A percentile compares a stretch with the other conserved stretches of the same genome.
Evolutionary conservation across 2,113 vertebrate species (phyloP).

Genomic region (Gymnogyps californianus): DNA sequence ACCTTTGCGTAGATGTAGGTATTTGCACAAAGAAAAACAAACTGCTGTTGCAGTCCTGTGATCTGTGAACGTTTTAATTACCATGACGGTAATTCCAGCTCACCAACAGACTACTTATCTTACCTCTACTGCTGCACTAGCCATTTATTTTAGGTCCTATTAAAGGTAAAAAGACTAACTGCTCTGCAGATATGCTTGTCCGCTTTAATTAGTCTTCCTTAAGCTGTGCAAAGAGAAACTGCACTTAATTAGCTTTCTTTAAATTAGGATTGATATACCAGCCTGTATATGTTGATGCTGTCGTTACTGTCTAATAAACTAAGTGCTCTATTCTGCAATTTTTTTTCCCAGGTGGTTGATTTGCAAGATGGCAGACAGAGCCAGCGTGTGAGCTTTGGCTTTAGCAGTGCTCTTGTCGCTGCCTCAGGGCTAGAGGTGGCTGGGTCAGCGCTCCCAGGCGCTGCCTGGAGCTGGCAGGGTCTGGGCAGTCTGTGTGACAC

Average conservation of each 20-base stretch:
- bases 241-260: constrained; percentile 44
- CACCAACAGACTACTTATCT: neutral
- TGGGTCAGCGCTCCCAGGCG: rapidly evolving
- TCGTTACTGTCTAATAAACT: neutral
- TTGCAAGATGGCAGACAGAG: neutral
- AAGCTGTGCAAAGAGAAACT: neutral
- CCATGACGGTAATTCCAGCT: neutral
- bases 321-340: neutral
- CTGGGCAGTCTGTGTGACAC: neutral
- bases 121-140: neutral
- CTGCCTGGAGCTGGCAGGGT: neutral
- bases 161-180: constrained; percentile 42
- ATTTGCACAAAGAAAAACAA: constrained; percentile 33
- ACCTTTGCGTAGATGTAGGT: neutral
- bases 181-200: constrained; percentile 8
- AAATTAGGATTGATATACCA: constrained; percentile 54
- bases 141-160: constrained; percentile 21
- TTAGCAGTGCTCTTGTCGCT: neutral
- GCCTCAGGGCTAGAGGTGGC: neutral
- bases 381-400: neutral
- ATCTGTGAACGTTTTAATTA: neutral
- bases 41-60: neutral
- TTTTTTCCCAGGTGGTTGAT: neutral
- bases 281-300: neutral
- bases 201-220: constrained; percentile 34